Percentiles rank a stretch among this genome's conserved stretches.
Evolutionary conservation across 37 sponge, comb jelly and placozoan genomes (phyloP).

Genomic region (Tethya wilhelma): DNA sequence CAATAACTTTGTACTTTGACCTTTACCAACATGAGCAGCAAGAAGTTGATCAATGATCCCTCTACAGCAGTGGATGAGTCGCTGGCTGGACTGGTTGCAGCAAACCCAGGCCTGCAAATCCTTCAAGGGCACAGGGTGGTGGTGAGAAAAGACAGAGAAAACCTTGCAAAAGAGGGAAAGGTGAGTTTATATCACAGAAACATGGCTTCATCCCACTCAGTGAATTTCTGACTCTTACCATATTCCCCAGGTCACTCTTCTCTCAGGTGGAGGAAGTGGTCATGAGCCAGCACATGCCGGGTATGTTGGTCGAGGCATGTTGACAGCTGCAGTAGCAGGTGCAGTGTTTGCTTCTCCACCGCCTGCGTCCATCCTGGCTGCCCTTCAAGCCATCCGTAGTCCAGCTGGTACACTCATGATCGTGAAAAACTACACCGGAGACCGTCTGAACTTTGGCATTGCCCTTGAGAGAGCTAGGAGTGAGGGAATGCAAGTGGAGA

Average conservation of each 20-base stretch:
- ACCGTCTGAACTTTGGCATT: constrained; percentile 95
- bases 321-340: constrained; percentile 94
- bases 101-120: constrained; percentile 64
- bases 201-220: background rate
- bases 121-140: constrained; percentile 83
- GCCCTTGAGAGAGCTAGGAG: constrained; percentile 87
- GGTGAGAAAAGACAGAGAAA: constrained; percentile 66
- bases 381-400: constrained; percentile 71
- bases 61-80: constrained; percentile 77
- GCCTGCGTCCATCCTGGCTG: constrained; percentile 73
- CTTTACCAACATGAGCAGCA: constrained; percentile 46
- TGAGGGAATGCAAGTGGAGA: constrained; percentile 82
- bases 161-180: constrained; percentile 40
- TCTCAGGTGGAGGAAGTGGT: constrained; percentile 97
- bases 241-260: constrained; percentile 71
- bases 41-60: constrained; percentile 84
- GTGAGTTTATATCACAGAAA: constrained; percentile 9
- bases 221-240: background rate
- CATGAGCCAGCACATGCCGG: constrained; percentile 97
- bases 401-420: constrained; percentile 88
- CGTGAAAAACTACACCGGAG: constrained; percentile 98
- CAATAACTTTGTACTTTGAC: background rate
- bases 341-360: constrained; percentile 96
- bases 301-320: constrained; percentile 91
- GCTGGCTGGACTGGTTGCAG: constrained; percentile 76